Evolutionary conservation across 1,140 invertebrate genomes (phyloP), one percentile per base, ranked within the genome.

Genomic region (Aplysia californica): DNA sequence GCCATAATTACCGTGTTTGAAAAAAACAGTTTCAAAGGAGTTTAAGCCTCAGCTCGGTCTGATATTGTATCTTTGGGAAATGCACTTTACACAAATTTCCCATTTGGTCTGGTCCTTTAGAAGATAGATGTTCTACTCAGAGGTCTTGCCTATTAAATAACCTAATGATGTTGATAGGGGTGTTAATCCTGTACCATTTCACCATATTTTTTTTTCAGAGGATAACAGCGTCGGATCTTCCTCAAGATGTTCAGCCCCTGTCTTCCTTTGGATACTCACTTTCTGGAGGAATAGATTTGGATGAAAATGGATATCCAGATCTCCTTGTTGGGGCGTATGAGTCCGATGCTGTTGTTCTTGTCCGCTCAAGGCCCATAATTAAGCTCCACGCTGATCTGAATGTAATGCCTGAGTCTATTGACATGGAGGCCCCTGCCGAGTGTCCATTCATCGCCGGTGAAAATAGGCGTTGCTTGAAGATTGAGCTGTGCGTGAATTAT

Each of bases 311-410:
- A 15, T 89, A 88, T 76, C 86, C 86, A 33, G 88, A 89, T 72
- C 76, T 89, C 18, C 67, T 87, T 35, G 84, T 89, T 20, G 88
- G 88, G 33, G 82, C 87, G 18, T 88, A 83, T 66, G 82, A 82
- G 26, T 83, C 83, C 18, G 78, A 83, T 35, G 81, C 79, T 55
- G 81, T 82, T 3, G 76, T 84, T 20, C 74, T 89, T 10, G 66
- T 89, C n/a, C 94, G 95, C 83, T 92, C 97, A 0, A 92, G 96
- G 38, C 97, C 97, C 0, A 96, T 99, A 41, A 80, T 84, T 0
- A 80, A 72, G 10, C 79, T 85, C 20, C 64, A 71, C 29, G 68
- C 83, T 0, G 79, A 76, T 15, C 35, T 84, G 3, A 75, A 38
- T 2, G 66, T 82, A 0, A 65, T 36, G 1, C 84, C 84, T 18